Percentiles rank a stretch among this genome's conserved stretches.
Conservation (phyloP, 2,888 invertebrate species). For the Autographa gamma region DNA sequence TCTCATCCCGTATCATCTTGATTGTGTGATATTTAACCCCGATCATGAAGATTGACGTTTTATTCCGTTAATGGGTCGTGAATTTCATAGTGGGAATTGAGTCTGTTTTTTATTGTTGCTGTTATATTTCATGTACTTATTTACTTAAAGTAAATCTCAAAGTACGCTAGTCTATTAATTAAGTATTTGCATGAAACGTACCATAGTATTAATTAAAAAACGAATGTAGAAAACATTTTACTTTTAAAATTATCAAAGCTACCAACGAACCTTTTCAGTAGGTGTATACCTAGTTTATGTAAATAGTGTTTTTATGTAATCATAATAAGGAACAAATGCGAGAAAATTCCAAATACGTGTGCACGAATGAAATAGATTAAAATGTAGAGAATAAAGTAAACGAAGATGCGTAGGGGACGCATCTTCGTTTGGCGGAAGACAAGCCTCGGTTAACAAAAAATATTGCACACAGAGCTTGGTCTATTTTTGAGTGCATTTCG, state of each 20-base stretch:
- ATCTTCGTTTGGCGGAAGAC: slow-evolving; percentile 74
- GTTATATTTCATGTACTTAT: slow-evolving; percentile 2
- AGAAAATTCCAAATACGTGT: slow-evolving; percentile 9
- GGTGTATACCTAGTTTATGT: neutral
- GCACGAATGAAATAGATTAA: slow-evolving; percentile 28
- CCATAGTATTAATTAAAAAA: too few species aligned
- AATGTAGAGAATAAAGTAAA: slow-evolving; percentile 26
- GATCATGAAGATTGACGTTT: slow-evolving; percentile 81
- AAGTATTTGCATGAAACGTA: neutral
- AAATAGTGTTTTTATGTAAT: neutral
- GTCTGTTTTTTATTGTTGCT: slow-evolving; percentile 18
- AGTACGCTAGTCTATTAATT: neutral
- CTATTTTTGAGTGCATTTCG: slow-evolving; percentile 89
- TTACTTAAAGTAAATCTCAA: too few species aligned
- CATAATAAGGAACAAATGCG: neutral
- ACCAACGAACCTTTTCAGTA: neutral
- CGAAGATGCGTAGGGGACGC: slow-evolving; percentile 50
- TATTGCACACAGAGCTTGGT: slow-evolving; percentile 87
- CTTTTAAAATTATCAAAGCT: too few species aligned
- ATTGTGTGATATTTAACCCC: slow-evolving; percentile 58
- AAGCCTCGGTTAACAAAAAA: slow-evolving; percentile 81
- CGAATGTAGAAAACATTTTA: too few species aligned
- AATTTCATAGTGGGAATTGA: slow-evolving; percentile 43
- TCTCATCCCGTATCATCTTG: slow-evolving; percentile 81
- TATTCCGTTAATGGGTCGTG: slow-evolving; percentile 52